phyloP scores from a whole-genome alignment of 2,888 invertebrate species.

The Myopa testacea region DNA sequence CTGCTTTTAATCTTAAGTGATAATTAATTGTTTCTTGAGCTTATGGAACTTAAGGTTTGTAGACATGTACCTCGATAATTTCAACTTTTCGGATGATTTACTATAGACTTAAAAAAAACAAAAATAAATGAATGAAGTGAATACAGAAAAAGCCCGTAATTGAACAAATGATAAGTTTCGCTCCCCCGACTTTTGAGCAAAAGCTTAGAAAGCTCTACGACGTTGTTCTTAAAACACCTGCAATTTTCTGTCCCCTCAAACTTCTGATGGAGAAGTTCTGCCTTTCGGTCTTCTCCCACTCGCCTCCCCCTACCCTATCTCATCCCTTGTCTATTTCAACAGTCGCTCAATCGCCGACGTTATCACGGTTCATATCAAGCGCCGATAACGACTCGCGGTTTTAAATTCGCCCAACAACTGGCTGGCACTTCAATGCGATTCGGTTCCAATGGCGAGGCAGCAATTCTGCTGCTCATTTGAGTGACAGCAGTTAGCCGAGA shows the following conservation, averaged over 20 bases:
- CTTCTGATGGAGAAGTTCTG: neutral
- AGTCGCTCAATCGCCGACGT: neutral
- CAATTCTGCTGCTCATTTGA: constrained; percentile 11
- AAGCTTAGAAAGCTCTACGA: neutral
- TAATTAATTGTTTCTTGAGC: constrained; percentile 25
- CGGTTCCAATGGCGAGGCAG: constrained; percentile 20
- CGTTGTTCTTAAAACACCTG: neutral
- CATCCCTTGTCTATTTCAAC: neutral
- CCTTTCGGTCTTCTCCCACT: neutral
- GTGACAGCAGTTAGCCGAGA: neutral
- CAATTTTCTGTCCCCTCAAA: neutral
- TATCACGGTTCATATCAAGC: neutral
- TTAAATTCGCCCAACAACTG: neutral
- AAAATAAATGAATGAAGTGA: too few species aligned
- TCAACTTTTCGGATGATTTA: neutral
- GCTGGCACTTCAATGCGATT: neutral
- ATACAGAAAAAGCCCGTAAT: neutral
- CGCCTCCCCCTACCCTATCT: neutral
- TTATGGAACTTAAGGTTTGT: constrained; percentile 10
- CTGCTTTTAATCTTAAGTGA: constrained; percentile 2
- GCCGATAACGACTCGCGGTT: constrained; percentile 15
- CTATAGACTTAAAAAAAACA: neutral
- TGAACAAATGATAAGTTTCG: neutral
- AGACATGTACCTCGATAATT: neutral
- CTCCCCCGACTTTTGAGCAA: neutral